phyloP scores from a whole-genome alignment of 2,888 invertebrate genomes.

The Psylliodes chrysocephalus region DNA sequence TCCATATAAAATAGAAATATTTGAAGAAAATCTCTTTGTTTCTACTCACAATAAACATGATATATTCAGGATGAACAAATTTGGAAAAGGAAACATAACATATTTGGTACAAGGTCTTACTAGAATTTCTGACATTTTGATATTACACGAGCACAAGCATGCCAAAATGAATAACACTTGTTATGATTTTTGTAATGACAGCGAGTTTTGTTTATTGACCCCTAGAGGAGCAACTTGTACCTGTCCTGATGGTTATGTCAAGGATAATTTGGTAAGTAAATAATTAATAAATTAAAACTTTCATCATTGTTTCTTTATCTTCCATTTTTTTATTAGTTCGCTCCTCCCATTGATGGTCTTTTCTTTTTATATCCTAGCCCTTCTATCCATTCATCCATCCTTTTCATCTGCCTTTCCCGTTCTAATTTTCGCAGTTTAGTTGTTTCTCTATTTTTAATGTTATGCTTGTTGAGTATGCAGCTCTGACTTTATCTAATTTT shows the following conservation, averaged over 20 bases:
- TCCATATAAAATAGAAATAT: constrained; percentile 78
- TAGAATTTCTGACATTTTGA: constrained; percentile 72
- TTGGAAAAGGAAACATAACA: constrained; percentile 69
- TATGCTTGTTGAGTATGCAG: no score
- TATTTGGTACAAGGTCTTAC: constrained; percentile 68
- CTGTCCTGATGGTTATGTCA: constrained; percentile 61
- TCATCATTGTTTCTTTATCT: no score
- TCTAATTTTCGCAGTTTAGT: no score
- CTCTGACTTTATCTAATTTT: no score
- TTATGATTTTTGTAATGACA: constrained; percentile 69
- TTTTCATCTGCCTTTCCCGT: no score
- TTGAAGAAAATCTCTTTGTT: constrained; percentile 77
- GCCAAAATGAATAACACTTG: constrained; percentile 72
- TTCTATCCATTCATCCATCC: no score
- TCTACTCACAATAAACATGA: constrained; percentile 73
- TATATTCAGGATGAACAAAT: constrained; percentile 74
- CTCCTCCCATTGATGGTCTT: no score
- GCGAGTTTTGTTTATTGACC: constrained; percentile 69
- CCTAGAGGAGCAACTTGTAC: constrained; percentile 59
- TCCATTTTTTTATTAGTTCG: no score
- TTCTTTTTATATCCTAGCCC: no score
- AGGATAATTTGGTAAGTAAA: constrained; percentile 59
- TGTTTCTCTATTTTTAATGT: no score
- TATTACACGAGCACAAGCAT: constrained; percentile 74
- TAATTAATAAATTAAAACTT: no score